Evolutionary conservation across 2,797 vertebrate species (phyloP).

Genomic region (Agapornis canus): DNA sequence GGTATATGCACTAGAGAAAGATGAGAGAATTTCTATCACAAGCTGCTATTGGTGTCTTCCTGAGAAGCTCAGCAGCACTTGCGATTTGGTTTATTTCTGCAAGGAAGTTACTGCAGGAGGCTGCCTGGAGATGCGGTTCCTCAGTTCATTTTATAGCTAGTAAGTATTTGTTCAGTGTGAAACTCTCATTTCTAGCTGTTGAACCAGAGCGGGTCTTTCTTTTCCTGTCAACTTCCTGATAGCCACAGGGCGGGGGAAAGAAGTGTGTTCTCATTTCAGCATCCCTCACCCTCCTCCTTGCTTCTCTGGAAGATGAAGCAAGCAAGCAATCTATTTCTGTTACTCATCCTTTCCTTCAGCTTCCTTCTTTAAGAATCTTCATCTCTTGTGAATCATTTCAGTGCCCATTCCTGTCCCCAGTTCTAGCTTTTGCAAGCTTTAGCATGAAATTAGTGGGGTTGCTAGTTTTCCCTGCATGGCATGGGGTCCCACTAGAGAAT

Average conservation of each 20-base stretch:
- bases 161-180: not conserved
- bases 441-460: not conserved
- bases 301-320: conserved; percentile 10
- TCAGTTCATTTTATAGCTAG: not conserved
- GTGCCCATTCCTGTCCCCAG: not conserved
- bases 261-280: conserved; percentile 1
- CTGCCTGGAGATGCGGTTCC: not conserved
- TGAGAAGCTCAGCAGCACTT: not conserved
- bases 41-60: not conserved
- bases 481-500: not conserved
- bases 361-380: not conserved
- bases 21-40: not conserved
- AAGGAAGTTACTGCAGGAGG: not conserved
- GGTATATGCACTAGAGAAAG: not conserved
- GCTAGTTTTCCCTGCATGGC: not conserved
- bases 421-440: not conserved
- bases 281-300: not conserved
- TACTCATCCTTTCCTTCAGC: conserved; percentile 10
- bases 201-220: not conserved
- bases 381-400: not conserved
- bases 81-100: not conserved
- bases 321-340: conserved; percentile 26
- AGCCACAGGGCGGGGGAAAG: not conserved
- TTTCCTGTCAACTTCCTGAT: not conserved
- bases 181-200: not conserved